Percentiles rank a stretch among this genome's conserved stretches.
phyloP scores from a whole-genome alignment of 1,140 invertebrate species.

The Drosophila subpulchrella region DNA sequence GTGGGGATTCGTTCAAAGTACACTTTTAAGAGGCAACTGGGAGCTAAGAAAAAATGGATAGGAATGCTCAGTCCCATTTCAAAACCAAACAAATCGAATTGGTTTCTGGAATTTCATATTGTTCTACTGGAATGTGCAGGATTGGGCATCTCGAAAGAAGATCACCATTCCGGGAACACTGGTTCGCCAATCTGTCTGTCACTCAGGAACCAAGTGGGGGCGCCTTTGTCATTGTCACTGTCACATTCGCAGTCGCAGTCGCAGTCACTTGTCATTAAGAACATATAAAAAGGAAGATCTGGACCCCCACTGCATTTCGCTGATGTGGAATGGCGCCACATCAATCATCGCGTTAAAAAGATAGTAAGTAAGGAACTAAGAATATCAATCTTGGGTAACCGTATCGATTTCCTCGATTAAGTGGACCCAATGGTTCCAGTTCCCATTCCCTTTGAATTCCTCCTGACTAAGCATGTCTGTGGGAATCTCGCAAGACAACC shows the following conservation, averaged over 20 bases:
- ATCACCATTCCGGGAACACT: conserved; percentile 3
- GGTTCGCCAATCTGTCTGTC: conserved; percentile 23
- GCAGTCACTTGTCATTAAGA: conserved; percentile 12
- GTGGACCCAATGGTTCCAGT: conserved; percentile 1
- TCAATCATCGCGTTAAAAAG: conserved; percentile 72
- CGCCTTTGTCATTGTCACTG: conserved; percentile 23
- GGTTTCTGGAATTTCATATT: conserved; percentile 24
- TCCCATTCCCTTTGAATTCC: conserved; percentile 25
- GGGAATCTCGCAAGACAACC: conserved; percentile 39
- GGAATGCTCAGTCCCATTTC: conserved; percentile 43
- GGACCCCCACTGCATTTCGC: conserved; percentile 19
- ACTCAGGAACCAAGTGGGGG: conserved; percentile 10
- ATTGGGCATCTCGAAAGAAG: conserved; percentile 4
- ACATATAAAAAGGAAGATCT: conserved; percentile 4
- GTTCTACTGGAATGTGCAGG: conserved; percentile 57
- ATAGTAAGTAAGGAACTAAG: conserved; percentile 35
- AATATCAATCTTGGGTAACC: conserved; percentile 37
- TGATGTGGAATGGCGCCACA: conserved; percentile 66
- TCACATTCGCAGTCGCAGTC: conserved; percentile 24
- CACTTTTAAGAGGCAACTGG: conserved; percentile 34
- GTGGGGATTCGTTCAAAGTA: conserved; percentile 57
- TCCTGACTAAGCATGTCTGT: conserved; percentile 51
- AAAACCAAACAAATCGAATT: conserved; percentile 56
- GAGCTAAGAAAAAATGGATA: conserved; percentile 22
- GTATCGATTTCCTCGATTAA: conserved; percentile 45